Conservation (phyloP, 1,140 invertebrate genomes). For the Telenomus remus region DNA sequence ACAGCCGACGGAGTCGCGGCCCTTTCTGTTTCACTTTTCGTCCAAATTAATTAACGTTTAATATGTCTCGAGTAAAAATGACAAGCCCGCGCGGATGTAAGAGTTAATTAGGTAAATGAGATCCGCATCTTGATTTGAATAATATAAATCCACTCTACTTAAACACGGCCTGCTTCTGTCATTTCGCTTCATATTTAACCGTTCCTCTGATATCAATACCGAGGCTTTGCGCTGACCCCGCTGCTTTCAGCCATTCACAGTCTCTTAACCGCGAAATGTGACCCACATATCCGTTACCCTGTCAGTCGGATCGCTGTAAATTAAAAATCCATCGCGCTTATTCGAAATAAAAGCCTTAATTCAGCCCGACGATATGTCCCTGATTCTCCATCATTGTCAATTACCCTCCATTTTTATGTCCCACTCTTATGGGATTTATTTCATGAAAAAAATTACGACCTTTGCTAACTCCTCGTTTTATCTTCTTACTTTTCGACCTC, state of each 20-base stretch:
- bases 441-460: no score
- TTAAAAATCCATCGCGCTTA: constrained; percentile 1
- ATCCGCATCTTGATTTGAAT: constrained; percentile 39
- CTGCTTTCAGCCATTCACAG: constrained; percentile 13
- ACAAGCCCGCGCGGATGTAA: constrained; percentile 1
- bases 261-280: constrained; percentile 2
- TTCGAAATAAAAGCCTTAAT: constrained; percentile 3
- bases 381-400: not conserved
- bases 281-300: not conserved
- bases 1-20: no score
- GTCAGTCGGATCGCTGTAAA: not conserved
- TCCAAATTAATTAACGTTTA: no score
- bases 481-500: no score
- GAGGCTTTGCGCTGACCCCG: constrained; percentile 16
- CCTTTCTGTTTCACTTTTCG: no score
- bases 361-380: not conserved
- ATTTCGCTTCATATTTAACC: constrained; percentile 37
- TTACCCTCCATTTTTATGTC: not conserved
- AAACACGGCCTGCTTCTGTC: constrained; percentile 23
- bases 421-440: no score
- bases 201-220: constrained; percentile 31
- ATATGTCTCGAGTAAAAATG: no score
- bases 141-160: constrained; percentile 44
- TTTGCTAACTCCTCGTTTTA: no score
- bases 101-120: constrained; percentile 37